Percentiles rank a stretch among this genome's conserved stretches.
These are phyloP conservation scores for Biston betularia DNA, from an alignment of 2,888 invertebrate genomes.

Conservation along the genomic window DNA sequence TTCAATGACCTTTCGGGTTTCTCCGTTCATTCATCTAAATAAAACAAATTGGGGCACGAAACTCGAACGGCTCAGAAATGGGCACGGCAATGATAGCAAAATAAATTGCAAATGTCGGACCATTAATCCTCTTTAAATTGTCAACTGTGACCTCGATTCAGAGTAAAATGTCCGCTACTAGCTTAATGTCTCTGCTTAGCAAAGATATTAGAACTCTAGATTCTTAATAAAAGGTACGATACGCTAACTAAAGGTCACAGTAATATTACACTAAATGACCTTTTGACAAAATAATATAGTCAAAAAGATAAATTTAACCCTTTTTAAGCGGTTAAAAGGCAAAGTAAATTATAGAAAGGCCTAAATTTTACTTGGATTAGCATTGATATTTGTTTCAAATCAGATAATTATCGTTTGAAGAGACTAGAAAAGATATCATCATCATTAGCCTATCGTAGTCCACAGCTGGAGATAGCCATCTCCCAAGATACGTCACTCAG, in stretches of 20 bases:
- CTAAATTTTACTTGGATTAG: too few species aligned
- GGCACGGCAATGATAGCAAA: slow-evolving; percentile 55
- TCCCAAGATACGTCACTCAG: too few species aligned
- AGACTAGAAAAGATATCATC: too few species aligned
- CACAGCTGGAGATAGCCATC: too few species aligned
- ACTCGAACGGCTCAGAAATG: slow-evolving; percentile 49
- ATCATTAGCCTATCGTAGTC: too few species aligned
- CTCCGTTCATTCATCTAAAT: slow-evolving; percentile 51
- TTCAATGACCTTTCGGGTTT: slow-evolving; percentile 40
- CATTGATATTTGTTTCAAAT: too few species aligned
- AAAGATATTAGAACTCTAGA: slow-evolving; percentile 21
- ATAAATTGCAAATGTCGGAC: slow-evolving; percentile 63
- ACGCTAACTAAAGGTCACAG: slow-evolving; percentile 1
- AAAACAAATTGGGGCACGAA: slow-evolving; percentile 50
- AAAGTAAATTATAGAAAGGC: too few species aligned
- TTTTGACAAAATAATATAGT: not conserved
- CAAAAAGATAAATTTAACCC: too few species aligned
- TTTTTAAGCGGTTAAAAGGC: not conserved
- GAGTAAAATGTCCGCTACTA: slow-evolving; percentile 38
- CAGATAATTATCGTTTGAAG: too few species aligned
- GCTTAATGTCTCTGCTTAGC: slow-evolving; percentile 24
- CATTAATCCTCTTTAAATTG: slow-evolving; percentile 66
- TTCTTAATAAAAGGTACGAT: slow-evolving; percentile 5
- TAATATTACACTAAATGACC: not conserved
- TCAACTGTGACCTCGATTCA: slow-evolving; percentile 54